These are phyloP conservation scores for Tenthredo notha DNA, from an alignment of 2,888 invertebrate genomes.

Conservation along the genomic window DNA sequence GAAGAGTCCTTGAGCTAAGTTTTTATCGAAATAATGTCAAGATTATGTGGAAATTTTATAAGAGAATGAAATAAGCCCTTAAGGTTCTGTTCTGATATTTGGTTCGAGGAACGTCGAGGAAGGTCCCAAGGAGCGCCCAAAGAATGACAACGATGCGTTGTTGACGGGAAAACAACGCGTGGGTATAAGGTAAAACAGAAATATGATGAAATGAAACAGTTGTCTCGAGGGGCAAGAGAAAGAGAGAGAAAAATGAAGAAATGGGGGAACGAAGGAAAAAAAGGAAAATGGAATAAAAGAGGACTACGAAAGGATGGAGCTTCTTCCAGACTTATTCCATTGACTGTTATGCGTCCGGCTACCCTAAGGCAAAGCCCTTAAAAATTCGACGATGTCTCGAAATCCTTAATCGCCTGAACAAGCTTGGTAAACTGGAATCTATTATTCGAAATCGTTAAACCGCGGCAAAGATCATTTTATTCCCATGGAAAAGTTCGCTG, in stretches of 20 bases:
- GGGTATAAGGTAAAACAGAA: conserved; percentile 44
- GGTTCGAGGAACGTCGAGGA: conserved; percentile 1
- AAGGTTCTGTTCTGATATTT: conserved; percentile 9
- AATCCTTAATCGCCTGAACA: background rate
- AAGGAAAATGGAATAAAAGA: background rate
- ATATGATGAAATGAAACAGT: conserved; percentile 47
- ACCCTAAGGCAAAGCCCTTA: conserved; percentile 36
- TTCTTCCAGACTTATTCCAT: conserved; percentile 29
- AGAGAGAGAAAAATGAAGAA: background rate
- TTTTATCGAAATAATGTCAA: conserved; percentile 29
- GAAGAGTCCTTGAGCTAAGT: background rate
- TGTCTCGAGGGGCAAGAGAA: conserved; percentile 22
- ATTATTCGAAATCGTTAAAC: conserved; percentile 29
- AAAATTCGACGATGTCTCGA: conserved; percentile 18
- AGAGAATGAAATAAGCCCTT: conserved; percentile 6
- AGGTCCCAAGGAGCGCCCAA: conserved; percentile 5
- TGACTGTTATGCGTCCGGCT: conserved; percentile 39
- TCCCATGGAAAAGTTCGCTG: background rate
- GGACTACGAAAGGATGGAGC: conserved; percentile 16
- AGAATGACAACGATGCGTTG: conserved; percentile 50
- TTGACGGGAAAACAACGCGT: conserved; percentile 41
- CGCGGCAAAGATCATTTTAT: background rate
- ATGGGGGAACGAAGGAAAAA: background rate
- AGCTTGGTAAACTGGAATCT: background rate
- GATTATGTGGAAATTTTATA: background rate